These are phyloP conservation scores for Suillia variegata DNA, from an alignment of 2,888 invertebrate species.

Conservation along the genomic window DNA sequence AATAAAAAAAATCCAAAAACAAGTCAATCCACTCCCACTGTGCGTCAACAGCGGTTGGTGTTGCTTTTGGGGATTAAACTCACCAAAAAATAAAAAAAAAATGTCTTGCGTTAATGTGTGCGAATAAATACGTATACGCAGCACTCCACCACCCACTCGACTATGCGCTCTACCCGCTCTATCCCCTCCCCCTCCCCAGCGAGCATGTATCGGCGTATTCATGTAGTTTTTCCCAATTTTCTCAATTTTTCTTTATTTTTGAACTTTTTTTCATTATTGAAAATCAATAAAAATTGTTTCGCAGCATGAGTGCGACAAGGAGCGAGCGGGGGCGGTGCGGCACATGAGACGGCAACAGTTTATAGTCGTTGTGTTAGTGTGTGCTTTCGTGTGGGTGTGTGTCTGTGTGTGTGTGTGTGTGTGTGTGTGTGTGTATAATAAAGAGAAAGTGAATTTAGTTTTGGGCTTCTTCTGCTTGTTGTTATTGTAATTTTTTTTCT, in stretches of 20 bases:
- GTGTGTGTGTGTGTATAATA: constrained; percentile 12
- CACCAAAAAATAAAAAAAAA: constrained; percentile 19
- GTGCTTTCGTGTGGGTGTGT: too few species aligned
- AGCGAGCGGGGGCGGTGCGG: background rate
- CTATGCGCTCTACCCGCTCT: background rate
- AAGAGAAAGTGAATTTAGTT: constrained; percentile 16
- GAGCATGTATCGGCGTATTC: constrained; percentile 7
- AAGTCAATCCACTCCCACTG: too few species aligned
- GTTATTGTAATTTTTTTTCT: background rate
- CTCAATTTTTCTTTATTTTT: constrained; percentile 14
- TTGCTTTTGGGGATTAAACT: constrained; percentile 23
- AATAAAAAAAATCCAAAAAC: too few species aligned
- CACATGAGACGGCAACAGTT: constrained; percentile 4
- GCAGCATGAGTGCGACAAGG: background rate
- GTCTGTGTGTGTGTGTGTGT: too few species aligned
- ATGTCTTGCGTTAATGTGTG: constrained; percentile 20
- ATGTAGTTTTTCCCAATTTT: constrained; percentile 3
- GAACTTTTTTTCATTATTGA: constrained; percentile 29
- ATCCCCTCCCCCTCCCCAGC: background rate
- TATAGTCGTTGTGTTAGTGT: constrained; percentile 6
- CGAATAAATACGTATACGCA: too few species aligned
- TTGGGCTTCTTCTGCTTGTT: background rate
- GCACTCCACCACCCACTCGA: background rate
- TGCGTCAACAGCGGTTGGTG: constrained; percentile 11
- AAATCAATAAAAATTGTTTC: constrained; percentile 38